Conservation (phyloP, 2,797 vertebrate genomes). For the Dendrocincla fuliginosa region DNA sequence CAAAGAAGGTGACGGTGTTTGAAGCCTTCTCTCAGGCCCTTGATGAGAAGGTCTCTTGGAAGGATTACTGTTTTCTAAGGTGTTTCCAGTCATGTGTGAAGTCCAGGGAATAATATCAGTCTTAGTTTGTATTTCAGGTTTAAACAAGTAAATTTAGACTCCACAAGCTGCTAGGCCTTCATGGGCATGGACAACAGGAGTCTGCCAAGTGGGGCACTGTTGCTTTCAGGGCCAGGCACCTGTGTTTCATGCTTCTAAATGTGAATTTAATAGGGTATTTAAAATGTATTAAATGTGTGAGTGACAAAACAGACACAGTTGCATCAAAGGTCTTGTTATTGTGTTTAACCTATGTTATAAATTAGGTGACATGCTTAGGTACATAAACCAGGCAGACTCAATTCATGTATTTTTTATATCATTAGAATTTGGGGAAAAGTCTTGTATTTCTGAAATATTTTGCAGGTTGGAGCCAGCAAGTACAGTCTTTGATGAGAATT, state of each 20-base stretch:
- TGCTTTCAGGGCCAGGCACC: neutral
- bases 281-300: neutral
- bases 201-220: neutral
- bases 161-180: neutral
- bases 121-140: neutral
- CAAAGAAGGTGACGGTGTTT: fast-evolving
- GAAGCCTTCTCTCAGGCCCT: neutral
- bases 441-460: neutral
- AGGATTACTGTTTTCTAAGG: neutral
- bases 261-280: neutral
- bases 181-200: neutral
- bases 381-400: neutral
- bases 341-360: neutral
- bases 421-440: neutral
- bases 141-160: neutral
- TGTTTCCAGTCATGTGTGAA: neutral
- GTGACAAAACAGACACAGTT: neutral
- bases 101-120: neutral
- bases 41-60: neutral
- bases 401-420: neutral
- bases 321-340: neutral
- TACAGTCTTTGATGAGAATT: neutral
- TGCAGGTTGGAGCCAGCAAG: neutral
- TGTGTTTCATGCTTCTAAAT: fast-evolving
- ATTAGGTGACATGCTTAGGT: neutral